phyloP scores from a whole-genome alignment of 2,797 vertebrate genomes.

The Yasuhikotakia modesta region DNA sequence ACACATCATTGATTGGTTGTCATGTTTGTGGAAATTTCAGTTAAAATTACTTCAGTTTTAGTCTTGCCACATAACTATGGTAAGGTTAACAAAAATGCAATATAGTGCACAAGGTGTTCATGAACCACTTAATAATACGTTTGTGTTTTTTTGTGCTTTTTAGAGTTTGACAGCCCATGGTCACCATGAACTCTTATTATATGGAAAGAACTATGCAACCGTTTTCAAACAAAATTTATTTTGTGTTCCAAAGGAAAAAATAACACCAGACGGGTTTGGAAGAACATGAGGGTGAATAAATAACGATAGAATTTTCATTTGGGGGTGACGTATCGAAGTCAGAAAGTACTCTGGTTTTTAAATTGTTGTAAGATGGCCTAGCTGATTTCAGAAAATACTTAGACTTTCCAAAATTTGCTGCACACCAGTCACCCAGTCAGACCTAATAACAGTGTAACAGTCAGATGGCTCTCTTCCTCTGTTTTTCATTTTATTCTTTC shows the following conservation, averaged over 20 bases:
- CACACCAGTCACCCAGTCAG: background rate
- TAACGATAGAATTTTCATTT: background rate
- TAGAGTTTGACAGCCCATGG: background rate
- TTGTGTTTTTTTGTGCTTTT: background rate
- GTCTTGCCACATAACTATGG: background rate
- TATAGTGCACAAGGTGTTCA: background rate
- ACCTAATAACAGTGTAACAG: constrained; percentile 10
- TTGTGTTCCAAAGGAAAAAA: constrained; percentile 1
- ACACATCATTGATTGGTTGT: background rate
- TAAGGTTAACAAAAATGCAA: background rate
- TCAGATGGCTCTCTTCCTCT: constrained; percentile 20
- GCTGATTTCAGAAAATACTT: background rate
- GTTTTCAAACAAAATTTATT: background rate
- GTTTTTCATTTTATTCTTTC: constrained; percentile 39
- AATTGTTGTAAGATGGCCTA: background rate
- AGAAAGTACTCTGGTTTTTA: constrained; percentile 2
- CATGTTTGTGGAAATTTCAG: background rate
- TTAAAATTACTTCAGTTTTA: background rate
- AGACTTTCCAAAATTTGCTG: background rate
- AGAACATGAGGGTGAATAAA: background rate
- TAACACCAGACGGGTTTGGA: background rate
- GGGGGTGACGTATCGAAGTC: background rate
- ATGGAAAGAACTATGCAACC: constrained; percentile 4
- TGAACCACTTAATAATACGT: background rate
- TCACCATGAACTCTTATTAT: background rate